Conservation (phyloP, 2,113 vertebrate species). For the Trachemys scripta region DNA sequence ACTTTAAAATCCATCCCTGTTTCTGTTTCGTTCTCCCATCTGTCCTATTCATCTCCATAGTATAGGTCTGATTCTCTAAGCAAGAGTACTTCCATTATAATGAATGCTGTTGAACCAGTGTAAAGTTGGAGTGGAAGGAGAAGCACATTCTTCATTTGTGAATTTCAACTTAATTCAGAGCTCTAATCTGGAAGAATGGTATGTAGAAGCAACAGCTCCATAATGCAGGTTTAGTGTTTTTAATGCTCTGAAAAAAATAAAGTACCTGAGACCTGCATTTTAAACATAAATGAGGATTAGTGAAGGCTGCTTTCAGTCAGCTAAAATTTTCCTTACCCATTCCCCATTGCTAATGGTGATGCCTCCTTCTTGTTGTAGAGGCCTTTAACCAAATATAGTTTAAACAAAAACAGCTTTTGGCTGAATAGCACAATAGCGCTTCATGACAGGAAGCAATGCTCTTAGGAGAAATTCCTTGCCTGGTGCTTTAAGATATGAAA, state of each 20-base stretch:
- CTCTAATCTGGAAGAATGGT: not conserved
- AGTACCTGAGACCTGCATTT: not conserved
- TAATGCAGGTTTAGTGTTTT: accelerated
- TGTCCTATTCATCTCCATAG: not conserved
- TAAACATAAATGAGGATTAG: not conserved
- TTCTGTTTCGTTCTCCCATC: not conserved
- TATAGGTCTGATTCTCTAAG: not conserved
- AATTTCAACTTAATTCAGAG: not conserved
- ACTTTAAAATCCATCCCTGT: not conserved
- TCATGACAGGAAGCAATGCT: not conserved
- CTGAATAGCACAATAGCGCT: not conserved
- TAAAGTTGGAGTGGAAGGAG: not conserved
- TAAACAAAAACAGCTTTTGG: not conserved
- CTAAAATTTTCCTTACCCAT: not conserved
- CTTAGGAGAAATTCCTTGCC: not conserved
- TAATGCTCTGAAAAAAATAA: not conserved
- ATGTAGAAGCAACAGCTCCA: not conserved
- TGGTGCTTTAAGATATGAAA: not conserved
- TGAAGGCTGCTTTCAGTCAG: not conserved
- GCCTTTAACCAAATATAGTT: not conserved
- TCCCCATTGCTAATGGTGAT: not conserved
- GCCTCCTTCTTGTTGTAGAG: not conserved
- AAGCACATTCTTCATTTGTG: not conserved
- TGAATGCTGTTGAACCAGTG: not conserved
- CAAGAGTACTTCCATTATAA: not conserved